Conservation (phyloP, 2,888 invertebrate species). For the Pegoplata infirma region DNA sequence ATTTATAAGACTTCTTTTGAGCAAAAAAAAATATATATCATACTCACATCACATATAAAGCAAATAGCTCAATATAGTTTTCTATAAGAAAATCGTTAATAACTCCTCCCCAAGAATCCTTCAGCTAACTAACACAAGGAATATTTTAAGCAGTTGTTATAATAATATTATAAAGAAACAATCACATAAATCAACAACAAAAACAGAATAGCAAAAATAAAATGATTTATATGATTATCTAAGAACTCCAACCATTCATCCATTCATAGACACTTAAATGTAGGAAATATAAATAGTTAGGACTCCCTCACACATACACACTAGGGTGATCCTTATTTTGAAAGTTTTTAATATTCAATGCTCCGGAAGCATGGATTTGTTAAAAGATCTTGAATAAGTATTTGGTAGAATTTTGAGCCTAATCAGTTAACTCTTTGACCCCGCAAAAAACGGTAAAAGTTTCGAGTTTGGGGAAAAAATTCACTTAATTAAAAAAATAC, state of each 20-base stretch:
- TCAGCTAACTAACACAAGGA: neutral
- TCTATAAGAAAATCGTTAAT: constrained; percentile 42
- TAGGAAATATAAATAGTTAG: neutral
- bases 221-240: constrained; percentile 69
- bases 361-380: no score
- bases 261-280: neutral
- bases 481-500: no score
- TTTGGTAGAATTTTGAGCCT: no score
- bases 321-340: no score
- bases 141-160: neutral
- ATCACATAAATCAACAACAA: constrained; percentile 76
- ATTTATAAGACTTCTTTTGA: constrained; percentile 56
- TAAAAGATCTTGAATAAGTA: no score
- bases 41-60: neutral
- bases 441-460: no score
- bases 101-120: constrained; percentile 17
- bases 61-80: constrained; percentile 47
- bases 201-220: constrained; percentile 65
- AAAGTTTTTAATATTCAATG: no score
- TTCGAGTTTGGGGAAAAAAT: no score
- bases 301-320: neutral
- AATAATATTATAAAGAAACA: constrained; percentile 59
- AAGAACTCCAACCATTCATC: neutral
- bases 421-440: no score
- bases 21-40: neutral